These are phyloP conservation scores for Temnopleurus reevesii DNA, from an alignment of 53 echinoderm and acorn worm genomes.

Conservation along the genomic window DNA sequence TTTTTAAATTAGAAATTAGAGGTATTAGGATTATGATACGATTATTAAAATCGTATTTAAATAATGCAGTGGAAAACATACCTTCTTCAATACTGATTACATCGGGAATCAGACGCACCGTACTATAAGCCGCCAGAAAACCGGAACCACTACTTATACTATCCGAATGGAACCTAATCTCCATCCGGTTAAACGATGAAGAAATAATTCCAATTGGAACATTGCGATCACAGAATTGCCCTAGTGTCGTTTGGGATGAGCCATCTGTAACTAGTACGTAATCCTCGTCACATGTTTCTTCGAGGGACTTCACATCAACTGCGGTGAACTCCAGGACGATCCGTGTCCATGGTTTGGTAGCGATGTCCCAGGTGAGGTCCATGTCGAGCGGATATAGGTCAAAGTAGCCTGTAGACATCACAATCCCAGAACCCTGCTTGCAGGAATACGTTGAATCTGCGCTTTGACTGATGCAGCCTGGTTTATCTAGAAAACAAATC, in stretches of 20 bases:
- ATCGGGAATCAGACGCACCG: neutral
- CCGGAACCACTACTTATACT: neutral
- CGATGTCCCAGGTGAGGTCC: neutral
- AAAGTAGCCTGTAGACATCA: neutral
- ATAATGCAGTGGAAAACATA: too few relatives aligned
- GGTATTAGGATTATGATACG: too few relatives aligned
- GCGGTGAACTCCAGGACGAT: neutral
- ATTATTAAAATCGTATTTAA: too few relatives aligned
- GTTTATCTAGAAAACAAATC: neutral
- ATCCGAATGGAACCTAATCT: neutral
- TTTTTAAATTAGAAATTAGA: too few relatives aligned
- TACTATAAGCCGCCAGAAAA: neutral
- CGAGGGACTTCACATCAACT: neutral
- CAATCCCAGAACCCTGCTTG: neutral
- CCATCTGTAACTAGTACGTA: neutral
- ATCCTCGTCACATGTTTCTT: neutral
- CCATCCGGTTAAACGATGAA: constrained; percentile 4
- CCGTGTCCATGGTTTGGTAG: neutral
- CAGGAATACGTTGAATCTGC: neutral
- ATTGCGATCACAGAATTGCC: neutral
- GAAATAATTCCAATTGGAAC: neutral
- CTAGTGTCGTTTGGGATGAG: neutral
- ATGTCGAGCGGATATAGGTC: neutral
- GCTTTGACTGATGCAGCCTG: neutral
- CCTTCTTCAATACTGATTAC: too few relatives aligned